Conservation (phyloP, 2,797 vertebrate genomes). For the Oceanodroma leucorhoa region DNA sequence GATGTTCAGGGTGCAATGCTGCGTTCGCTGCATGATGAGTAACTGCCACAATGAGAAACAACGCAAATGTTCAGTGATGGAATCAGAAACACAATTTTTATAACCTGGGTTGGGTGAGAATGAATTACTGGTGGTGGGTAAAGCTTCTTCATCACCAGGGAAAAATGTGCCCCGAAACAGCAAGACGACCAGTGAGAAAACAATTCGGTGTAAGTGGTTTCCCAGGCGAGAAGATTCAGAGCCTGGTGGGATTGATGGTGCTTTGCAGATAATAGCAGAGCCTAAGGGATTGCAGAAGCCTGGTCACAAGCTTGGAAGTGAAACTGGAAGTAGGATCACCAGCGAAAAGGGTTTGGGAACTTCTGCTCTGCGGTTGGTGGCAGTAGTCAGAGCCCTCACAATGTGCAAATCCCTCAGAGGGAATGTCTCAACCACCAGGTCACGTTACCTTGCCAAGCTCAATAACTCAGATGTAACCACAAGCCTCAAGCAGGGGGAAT, state of each 20-base stretch:
- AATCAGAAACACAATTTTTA: neutral
- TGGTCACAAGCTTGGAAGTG: neutral
- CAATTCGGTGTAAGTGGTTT: neutral
- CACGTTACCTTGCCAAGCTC: neutral
- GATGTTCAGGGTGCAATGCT: neutral
- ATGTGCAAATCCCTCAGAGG: neutral
- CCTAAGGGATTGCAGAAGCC: neutral
- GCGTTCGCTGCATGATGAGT: rapidly evolving
- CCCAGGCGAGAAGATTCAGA: neutral
- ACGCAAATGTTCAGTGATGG: neutral
- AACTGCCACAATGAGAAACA: neutral
- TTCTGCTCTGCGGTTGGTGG: neutral
- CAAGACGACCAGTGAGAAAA: neutral
- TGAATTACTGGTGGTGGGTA: neutral
- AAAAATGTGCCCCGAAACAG: rapidly evolving
- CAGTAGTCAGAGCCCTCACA: neutral
- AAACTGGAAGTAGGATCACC: neutral
- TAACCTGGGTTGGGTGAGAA: neutral
- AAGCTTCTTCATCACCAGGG: neutral
- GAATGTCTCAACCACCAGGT: neutral
- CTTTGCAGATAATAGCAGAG: neutral
- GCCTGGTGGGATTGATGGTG: rapidly evolving
- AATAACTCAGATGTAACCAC: neutral
- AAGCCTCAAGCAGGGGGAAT: neutral
- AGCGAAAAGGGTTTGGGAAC: neutral